phyloP scores from a whole-genome alignment of 2,797 vertebrate genomes.

The Miichthys miiuy region DNA sequence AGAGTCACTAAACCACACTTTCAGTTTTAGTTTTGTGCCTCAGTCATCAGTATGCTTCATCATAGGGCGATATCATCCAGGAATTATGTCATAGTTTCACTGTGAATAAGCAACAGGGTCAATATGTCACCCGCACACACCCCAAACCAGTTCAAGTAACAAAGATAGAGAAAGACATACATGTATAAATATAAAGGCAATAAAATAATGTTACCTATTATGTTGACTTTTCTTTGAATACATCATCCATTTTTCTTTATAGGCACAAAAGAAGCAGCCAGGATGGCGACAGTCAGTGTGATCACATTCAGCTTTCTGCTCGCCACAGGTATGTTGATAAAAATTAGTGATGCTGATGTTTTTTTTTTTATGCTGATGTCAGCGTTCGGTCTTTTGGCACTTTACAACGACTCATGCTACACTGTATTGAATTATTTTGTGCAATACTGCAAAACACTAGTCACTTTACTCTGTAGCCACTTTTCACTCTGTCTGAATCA shows the following conservation, averaged over 20 bases:
- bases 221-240: neutral
- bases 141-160: neutral
- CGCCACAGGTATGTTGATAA: slow-evolving; percentile 73
- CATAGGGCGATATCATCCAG: slow-evolving; percentile 19
- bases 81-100: slow-evolving; percentile 27
- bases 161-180: neutral
- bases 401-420: neutral
- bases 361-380: neutral
- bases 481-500: too few relatives aligned
- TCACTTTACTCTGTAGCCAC: too few relatives aligned
- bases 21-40: neutral
- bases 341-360: neutral
- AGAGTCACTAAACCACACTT: neutral
- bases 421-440: too few relatives aligned
- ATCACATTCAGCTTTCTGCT: slow-evolving; percentile 77
- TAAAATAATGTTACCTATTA: neutral
- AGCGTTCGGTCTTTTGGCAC: neutral
- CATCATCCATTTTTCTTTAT: slow-evolving; percentile 34
- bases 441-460: too few relatives aligned
- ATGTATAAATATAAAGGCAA: neutral
- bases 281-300: slow-evolving; percentile 70
- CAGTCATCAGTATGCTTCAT: neutral
- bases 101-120: neutral
- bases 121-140: neutral
- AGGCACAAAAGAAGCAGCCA: slow-evolving; percentile 64